These are phyloP conservation scores for Mormyrus iriodes DNA, from an alignment of 2,113 vertebrate species.

Conservation along the genomic window DNA sequence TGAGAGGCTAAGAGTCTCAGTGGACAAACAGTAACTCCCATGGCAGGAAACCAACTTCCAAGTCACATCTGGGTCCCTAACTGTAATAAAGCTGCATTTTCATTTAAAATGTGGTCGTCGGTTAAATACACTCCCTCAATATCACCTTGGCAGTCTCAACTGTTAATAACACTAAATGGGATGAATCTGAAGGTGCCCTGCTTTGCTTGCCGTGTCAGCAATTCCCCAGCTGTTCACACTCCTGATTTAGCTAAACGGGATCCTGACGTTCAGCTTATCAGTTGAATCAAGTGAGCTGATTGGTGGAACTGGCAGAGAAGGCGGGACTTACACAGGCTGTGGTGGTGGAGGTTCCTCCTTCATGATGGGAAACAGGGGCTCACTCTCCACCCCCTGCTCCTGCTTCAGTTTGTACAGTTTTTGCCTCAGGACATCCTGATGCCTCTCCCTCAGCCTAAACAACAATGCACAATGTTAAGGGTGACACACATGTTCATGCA, in stretches of 20 bases:
- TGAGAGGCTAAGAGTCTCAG: neutral
- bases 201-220: neutral
- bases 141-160: neutral
- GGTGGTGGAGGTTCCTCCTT: constrained; percentile 65
- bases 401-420: constrained; percentile 95
- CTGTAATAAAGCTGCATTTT: neutral
- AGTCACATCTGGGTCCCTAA: neutral
- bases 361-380: constrained; percentile 87
- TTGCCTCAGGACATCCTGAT: constrained; percentile 92
- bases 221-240: neutral
- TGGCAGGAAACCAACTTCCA: neutral
- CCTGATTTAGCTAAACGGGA: neutral
- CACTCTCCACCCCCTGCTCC: constrained; percentile 92
- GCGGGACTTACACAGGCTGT: constrained; percentile 56
- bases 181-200: neutral
- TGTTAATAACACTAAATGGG: neutral
- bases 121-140: neutral
- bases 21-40: neutral
- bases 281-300: neutral
- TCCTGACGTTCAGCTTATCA: neutral
- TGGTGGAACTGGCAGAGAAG: neutral
- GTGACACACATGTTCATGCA: neutral
- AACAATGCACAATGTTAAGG: neutral
- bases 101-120: no score
- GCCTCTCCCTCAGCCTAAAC: constrained; percentile 81